Percentiles rank a stretch among this genome's conserved stretches.
Conservation (phyloP, 1,140 invertebrate species). For the Cyclina sinensis region DNA sequence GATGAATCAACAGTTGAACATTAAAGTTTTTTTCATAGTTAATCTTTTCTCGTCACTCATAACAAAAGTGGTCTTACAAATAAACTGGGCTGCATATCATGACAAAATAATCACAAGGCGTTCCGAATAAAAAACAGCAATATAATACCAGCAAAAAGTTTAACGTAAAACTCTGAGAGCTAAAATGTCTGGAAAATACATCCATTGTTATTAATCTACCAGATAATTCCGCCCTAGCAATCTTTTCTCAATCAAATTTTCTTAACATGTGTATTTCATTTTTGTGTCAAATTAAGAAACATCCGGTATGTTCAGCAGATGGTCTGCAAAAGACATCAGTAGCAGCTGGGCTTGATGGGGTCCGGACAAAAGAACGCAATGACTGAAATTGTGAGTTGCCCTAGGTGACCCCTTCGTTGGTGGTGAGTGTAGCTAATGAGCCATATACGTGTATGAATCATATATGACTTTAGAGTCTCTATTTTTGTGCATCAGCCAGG, state of each 20-base stretch:
- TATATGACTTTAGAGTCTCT: neutral
- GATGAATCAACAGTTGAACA: no score
- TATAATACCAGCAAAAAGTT: no score
- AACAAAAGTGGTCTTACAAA: no score
- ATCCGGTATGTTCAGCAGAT: neutral
- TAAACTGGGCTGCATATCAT: no score
- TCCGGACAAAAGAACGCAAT: neutral
- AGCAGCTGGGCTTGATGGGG: conserved; percentile 10
- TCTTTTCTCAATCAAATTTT: neutral
- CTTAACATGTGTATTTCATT: conserved; percentile 2
- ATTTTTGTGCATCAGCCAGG: neutral
- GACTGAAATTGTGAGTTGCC: conserved; percentile 10
- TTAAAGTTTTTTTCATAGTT: no score
- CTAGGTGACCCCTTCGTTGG: conserved; percentile 33
- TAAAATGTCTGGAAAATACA: neutral
- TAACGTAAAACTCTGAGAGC: no score
- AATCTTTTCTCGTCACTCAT: no score
- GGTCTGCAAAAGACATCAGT: conserved; percentile 12
- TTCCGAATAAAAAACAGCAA: no score
- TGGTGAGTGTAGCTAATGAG: conserved; percentile 17
- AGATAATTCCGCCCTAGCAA: neutral
- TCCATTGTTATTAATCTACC: neutral
- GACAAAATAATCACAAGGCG: no score
- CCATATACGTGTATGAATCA: conserved; percentile 6
- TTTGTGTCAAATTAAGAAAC: neutral